Percentiles rank a stretch among this genome's conserved stretches.
These are phyloP conservation scores for Tigriopus japonicus DNA, from an alignment of 1,140 invertebrate genomes.

Conservation along the genomic window DNA sequence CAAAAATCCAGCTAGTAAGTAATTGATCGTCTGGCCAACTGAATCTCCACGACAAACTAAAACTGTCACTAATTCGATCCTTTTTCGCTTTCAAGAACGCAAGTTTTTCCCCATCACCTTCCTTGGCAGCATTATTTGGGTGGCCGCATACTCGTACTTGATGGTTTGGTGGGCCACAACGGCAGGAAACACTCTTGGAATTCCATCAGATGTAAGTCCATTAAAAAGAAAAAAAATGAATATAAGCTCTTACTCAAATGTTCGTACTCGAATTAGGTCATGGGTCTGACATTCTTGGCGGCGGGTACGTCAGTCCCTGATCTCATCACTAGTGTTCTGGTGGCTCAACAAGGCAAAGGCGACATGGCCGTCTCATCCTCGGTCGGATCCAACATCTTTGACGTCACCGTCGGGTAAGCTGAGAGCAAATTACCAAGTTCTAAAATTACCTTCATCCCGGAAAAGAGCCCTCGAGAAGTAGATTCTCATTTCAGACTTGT, in stretches of 20 bases:
- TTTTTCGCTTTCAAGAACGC: conserved; percentile 39
- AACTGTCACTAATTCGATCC: too few species aligned
- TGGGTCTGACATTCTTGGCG: conserved; percentile 87
- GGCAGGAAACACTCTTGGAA: conserved; percentile 57
- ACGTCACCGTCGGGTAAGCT: conserved; percentile 45
- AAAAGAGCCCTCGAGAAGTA: neutral
- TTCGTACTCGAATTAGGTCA: conserved; percentile 26
- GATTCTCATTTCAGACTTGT: neutral
- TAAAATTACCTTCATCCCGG: neutral
- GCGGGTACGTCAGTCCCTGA: conserved; percentile 94
- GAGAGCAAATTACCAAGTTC: neutral
- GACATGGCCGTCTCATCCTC: conserved; percentile 99
- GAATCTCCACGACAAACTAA: neutral
- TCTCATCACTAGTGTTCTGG: conserved; percentile 84
- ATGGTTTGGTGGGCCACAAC: conserved; percentile 92
- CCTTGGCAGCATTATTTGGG: conserved; percentile 77
- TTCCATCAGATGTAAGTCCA: conserved; percentile 52
- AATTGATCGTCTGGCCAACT: neutral
- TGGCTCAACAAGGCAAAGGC: conserved; percentile 83
- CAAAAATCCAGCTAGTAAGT: conserved; percentile 53
- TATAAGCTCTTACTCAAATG: too few species aligned
- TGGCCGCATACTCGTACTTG: conserved; percentile 75
- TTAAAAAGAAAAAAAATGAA: too few species aligned
- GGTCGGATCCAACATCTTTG: conserved; percentile 96
- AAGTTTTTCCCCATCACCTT: conserved; percentile 78